Evolutionary conservation across 2,797 vertebrate genomes (phyloP).

Genomic region (Telmatherina bonti): DNA sequence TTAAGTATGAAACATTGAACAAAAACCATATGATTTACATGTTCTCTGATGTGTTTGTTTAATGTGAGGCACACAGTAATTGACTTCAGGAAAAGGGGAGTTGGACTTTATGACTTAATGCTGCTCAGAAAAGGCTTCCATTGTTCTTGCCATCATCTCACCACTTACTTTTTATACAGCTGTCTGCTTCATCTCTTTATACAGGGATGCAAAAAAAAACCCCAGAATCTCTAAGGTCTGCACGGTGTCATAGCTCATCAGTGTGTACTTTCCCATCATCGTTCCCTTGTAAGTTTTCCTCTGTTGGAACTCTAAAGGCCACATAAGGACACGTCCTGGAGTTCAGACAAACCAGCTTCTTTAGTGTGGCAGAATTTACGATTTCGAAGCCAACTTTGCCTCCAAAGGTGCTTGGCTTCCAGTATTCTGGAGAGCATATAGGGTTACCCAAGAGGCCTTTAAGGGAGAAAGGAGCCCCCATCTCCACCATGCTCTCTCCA

Average conservation of each 20-base stretch:
- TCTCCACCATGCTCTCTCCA: slow-evolving; percentile 98
- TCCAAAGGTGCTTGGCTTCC: slow-evolving; percentile 98
- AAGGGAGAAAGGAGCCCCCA: slow-evolving; percentile 97
- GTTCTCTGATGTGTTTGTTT: slow-evolving; percentile 8
- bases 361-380: slow-evolving; percentile 90
- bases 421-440: slow-evolving; percentile 97
- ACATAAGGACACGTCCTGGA: slow-evolving; percentile 90
- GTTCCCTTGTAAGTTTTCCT: slow-evolving; percentile 29
- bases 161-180: slow-evolving; percentile 18
- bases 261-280: slow-evolving; percentile 18
- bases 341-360: slow-evolving; percentile 92
- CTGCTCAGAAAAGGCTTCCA: slow-evolving; percentile 18
- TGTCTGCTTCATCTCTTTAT: slow-evolving; percentile 7
- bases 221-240: not conserved
- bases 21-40: slow-evolving; percentile 9
- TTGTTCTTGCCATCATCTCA: slow-evolving; percentile 9
- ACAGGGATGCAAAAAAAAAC: not conserved
- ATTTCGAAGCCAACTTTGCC: slow-evolving; percentile 91
- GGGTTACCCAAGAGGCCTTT: slow-evolving; percentile 97
- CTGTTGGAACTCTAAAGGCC: slow-evolving; percentile 83
- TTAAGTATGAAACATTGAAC: slow-evolving; percentile 13
- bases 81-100: not conserved
- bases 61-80: slow-evolving; percentile 13
- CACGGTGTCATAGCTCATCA: slow-evolving; percentile 69
- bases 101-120: slow-evolving; percentile 31